phyloP scores from a whole-genome alignment of 2,888 invertebrate species.

The Leucozona laternaria region DNA sequence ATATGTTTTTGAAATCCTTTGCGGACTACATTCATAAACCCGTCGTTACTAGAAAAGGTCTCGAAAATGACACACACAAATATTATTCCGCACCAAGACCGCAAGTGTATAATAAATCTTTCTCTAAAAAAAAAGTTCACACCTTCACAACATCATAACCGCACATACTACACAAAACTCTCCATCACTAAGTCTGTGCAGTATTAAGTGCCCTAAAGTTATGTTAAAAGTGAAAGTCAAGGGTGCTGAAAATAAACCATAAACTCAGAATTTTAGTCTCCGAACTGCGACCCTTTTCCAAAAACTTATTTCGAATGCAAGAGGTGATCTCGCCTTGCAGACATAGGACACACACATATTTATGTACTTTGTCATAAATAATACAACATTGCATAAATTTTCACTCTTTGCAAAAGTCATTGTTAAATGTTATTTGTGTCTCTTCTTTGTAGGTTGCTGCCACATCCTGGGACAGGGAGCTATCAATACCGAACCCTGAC shows the following conservation, averaged over 20 bases:
- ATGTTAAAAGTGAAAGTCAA: slow-evolving; percentile 54
- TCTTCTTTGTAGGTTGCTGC: slow-evolving; percentile 37
- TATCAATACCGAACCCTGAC: slow-evolving; percentile 40
- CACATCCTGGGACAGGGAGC: slow-evolving; percentile 24
- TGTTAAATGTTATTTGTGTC: slow-evolving; percentile 66
- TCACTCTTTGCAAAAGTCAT: slow-evolving; percentile 61
- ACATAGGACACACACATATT: slow-evolving; percentile 61
- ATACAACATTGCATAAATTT: slow-evolving; percentile 68
- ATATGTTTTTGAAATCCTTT: too few species aligned
- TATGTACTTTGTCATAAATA: slow-evolving; percentile 69
- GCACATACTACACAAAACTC: slow-evolving; percentile 9
- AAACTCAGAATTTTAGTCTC: not conserved
- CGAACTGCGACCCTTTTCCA: not conserved
- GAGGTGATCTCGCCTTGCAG: slow-evolving; percentile 53
- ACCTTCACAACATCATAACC: not conserved
- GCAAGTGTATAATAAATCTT: slow-evolving; percentile 7
- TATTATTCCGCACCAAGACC: not conserved
- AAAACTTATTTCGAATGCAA: slow-evolving; percentile 63
- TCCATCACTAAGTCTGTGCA: slow-evolving; percentile 18
- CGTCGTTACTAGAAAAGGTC: not conserved
- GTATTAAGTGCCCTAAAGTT: not conserved
- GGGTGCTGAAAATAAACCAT: slow-evolving; percentile 25
- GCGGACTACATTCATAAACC: too few species aligned
- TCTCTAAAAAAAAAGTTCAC: not conserved
- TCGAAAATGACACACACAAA: slow-evolving; percentile 1